Base-by-base conservation (phyloP, 2,888 invertebrate species). In the Torymus aiolomorphi region DNA sequence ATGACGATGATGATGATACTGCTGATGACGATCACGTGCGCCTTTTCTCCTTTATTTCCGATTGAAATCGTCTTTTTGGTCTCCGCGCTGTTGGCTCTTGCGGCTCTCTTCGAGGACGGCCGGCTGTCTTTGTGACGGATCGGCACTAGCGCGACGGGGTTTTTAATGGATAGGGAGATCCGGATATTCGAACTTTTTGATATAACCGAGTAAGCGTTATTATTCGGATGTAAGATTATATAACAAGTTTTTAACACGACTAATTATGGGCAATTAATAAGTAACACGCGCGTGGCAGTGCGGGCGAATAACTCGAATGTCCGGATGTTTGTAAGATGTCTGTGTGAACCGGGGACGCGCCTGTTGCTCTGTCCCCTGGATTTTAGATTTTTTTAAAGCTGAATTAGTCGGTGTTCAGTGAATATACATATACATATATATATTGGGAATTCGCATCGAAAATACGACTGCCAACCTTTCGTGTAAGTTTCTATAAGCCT, bases 391-490 rank as follows among this genome's bases (percentile, higher is more conserved):
- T 59, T 59, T 70, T 61, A 49, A 49, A 20, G 42, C 42, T 16
- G 14, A n/a, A 49, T 24, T 69, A 14, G 11, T n/a, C n/a, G 12
- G 24, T 69, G 56, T 42, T 42, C 42, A 8, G 42, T 42, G 42
- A 42, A 8, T 42, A 42, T 42, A 42, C 42, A 42, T 42, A 42
- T 31, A 31, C 31, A 54, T 56, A 16, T 14, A 54, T 56, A 70
- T 31, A 51, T 20, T 42, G 20, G 56, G 76, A n/a, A 70, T 62
- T 62, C 69, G 76, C 69, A 12, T 70, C 63, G 18, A 59, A 57
- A 63, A 62, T 62, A 2, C 24, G 10, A 62, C 57, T 52, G 51
- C 49, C 57, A 65, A 31, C 42, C 52, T 51, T 42, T 42, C 24
- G 18, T 51, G 18, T 10, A 20, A 10, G 11, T 12, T 24, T 57